Evolutionary conservation across 2,888 invertebrate species (phyloP).

Genomic region (Pristionchus maxplancki): DNA sequence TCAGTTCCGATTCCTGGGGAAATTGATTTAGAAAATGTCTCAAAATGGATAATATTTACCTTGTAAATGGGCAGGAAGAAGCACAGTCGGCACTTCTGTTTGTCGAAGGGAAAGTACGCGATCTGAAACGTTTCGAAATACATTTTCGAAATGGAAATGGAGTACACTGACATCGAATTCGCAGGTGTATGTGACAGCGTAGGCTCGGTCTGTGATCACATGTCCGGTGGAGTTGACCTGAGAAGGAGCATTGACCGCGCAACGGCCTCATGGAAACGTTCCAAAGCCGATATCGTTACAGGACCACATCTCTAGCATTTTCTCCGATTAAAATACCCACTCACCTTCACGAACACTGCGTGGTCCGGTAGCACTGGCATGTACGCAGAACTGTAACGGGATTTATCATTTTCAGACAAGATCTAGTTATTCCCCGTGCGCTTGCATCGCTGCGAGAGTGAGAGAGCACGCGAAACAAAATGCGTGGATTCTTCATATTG

Average conservation of each 20-base stretch:
- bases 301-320: too few relatives aligned
- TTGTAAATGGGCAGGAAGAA: conserved; percentile 41
- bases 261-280: too few relatives aligned
- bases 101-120: conserved; percentile 32
- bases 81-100: conserved; percentile 19
- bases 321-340: too few relatives aligned
- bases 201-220: neutral
- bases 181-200: conserved; percentile 40
- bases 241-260: too few relatives aligned
- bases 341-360: neutral
- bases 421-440: neutral
- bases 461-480: too few relatives aligned
- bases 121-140: neutral
- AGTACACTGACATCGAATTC: conserved; percentile 21
- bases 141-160: neutral
- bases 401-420: neutral
- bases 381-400: neutral
- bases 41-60: neutral
- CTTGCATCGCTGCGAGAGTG: neutral
- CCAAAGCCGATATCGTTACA: too few relatives aligned
- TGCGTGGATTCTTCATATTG: too few relatives aligned
- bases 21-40: too few relatives aligned
- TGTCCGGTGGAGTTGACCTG: conserved; percentile 31
- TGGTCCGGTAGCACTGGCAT: neutral
- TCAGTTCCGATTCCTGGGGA: neutral